These are phyloP conservation scores for Morinoia aosen DNA, from an alignment of 2,888 invertebrate species.

Conservation along the genomic window DNA sequence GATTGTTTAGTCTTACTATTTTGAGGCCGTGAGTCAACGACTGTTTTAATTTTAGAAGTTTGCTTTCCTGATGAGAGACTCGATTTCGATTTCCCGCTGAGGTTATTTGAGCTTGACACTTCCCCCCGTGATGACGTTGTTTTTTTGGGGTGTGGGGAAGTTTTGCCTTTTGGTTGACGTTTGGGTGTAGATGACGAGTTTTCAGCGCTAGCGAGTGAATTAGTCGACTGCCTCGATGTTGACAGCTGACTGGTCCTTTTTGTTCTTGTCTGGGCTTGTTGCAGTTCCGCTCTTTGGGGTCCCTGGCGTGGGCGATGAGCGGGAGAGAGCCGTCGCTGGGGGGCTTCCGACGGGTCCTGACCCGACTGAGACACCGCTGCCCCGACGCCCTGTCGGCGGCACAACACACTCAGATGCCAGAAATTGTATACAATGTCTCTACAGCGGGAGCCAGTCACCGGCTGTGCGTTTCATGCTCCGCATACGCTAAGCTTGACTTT, in stretches of 20 bases:
- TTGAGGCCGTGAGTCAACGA: background rate
- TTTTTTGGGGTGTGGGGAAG: background rate
- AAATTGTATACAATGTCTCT: background rate
- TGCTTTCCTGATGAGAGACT: background rate
- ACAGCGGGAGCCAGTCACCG: background rate
- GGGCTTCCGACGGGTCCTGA: constrained; percentile 31
- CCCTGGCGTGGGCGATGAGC: constrained; percentile 49
- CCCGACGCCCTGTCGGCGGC: constrained; percentile 41
- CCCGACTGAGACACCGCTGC: constrained; percentile 42
- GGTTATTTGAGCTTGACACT: background rate
- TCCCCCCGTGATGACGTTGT: background rate
- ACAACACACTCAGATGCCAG: background rate
- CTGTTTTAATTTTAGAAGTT: background rate
- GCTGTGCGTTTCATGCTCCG: background rate
- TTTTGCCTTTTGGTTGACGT: background rate
- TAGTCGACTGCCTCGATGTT: constrained; percentile 65
- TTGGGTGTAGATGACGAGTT: background rate
- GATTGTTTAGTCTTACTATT: background rate
- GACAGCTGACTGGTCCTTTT: constrained; percentile 60
- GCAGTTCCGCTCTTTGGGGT: constrained; percentile 55
- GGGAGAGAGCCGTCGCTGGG: constrained; percentile 16
- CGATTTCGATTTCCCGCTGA: background rate
- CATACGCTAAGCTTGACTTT: background rate
- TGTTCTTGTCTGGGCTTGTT: constrained; percentile 55
- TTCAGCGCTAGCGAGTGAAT: background rate